phyloP scores from a whole-genome alignment of 1,140 invertebrate species.

The Phocides pigmalion region DNA sequence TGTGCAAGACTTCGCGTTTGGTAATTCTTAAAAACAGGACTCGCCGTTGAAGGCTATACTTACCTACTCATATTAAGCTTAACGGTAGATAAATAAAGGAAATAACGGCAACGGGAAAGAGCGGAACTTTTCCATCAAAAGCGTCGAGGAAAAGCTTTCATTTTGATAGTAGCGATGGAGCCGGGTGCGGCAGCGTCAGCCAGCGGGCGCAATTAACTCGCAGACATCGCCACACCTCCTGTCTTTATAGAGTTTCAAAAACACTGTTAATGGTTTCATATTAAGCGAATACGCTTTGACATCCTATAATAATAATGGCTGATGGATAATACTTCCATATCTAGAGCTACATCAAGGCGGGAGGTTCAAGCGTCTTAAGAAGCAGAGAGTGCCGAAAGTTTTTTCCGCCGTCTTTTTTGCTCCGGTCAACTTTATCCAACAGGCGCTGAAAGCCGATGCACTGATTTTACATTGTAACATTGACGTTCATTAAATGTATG shows the following conservation, averaged over 20 bases:
- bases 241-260: not conserved
- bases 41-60: not conserved
- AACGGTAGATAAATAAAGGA: slow-evolving; percentile 28
- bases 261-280: not conserved
- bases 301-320: not conserved
- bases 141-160: slow-evolving; percentile 23
- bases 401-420: too few relatives aligned
- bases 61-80: slow-evolving; percentile 16
- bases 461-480: too few relatives aligned
- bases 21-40: slow-evolving; percentile 3
- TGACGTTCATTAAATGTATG: too few relatives aligned
- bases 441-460: too few relatives aligned
- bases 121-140: slow-evolving; percentile 34
- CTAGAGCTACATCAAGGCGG: too few relatives aligned
- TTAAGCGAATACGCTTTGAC: not conserved
- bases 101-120: slow-evolving; percentile 19
- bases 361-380: too few relatives aligned
- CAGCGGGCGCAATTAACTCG: slow-evolving; percentile 10
- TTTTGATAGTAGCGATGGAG: not conserved
- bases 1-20: too few relatives aligned
- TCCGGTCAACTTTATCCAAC: too few relatives aligned
- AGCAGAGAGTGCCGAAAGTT: too few relatives aligned
- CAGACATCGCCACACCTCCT: slow-evolving; percentile 13
- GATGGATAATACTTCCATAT: too few relatives aligned
- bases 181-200: not conserved